Base-by-base conservation (phyloP, 64 coral and sea anemone genomes). In the Astreopora myriophthalma region DNA sequence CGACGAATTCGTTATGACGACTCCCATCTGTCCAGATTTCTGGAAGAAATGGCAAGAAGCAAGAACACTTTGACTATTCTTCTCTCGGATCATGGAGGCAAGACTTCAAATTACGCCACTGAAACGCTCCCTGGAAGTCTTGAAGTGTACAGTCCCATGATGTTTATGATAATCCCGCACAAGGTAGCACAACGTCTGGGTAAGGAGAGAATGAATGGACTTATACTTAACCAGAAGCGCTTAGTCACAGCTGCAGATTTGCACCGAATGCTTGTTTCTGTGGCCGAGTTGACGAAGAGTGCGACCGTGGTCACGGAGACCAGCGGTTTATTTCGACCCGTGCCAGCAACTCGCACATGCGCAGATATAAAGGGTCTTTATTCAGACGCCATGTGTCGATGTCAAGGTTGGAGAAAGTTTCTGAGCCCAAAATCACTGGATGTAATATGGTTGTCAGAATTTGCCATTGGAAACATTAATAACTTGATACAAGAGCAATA, bases 151-250 rank as follows among this genome's bases (percentile, higher is more conserved):
- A 91, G 85, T 28, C 94, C 97, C n/a, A 57, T 99, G 44, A 66
- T 99, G 51, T 99, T 99, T 51, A 99, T 99, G 73, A 96, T 99
- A 7, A 78, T 99, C 79, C 97, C 97, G 17, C 39, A 93, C n/a
- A 90, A 82, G 37, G 97, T 99, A 22, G 87, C 80, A 35, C 34
- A 86, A 42, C 85, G 86, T 17, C 46, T 99, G 66, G 97, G 97
- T 2, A 72, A 42, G 22, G 65, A 93, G 83, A 78, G 82, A 52
- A 79, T 99, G 79, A 76, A 96, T 48, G 64, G 74, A 35, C 81
- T 99, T 27, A 86, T 82, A 6, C 13, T 85, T 44, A 99, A 99
- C 52, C 80, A 95, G 71, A 99, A 99, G 74, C 90, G 97, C 55
- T 60, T 99, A 25, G 87, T 95, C 16, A 87, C 86, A 1, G 20